Evolutionary conservation across 2,113 vertebrate species (phyloP).

Genomic region (Puma concolor): DNA sequence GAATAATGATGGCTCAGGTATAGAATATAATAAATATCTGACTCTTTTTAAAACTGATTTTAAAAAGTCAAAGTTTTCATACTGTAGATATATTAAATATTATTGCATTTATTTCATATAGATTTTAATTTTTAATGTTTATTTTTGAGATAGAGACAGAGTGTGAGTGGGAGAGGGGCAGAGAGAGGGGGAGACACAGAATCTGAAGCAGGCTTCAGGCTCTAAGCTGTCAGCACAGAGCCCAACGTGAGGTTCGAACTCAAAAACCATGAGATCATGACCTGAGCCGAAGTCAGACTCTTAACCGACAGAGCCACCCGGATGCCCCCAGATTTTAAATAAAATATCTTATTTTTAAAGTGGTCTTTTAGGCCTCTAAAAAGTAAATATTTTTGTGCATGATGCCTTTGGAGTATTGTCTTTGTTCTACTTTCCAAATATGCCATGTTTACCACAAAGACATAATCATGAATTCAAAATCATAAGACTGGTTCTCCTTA

Average conservation of each 20-base stretch:
- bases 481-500: neutral
- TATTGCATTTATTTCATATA: slow-evolving; percentile 44
- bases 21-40: slow-evolving; percentile 66
- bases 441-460: neutral
- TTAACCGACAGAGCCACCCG: too few relatives aligned
- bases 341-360: slow-evolving; percentile 34
- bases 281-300: too few relatives aligned
- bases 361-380: neutral
- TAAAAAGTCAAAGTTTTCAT: slow-evolving; percentile 48
- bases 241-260: too few relatives aligned
- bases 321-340: neutral
- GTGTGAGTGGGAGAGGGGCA: too few relatives aligned
- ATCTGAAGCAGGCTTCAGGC: too few relatives aligned
- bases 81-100: slow-evolving; percentile 41
- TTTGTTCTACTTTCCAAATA: slow-evolving; percentile 52
- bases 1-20: slow-evolving; percentile 22
- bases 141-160: too few relatives aligned
- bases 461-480: neutral
- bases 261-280: too few relatives aligned
- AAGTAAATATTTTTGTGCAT: slow-evolving; percentile 45
- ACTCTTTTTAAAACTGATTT: slow-evolving; percentile 36
- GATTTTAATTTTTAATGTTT: slow-evolving; percentile 6
- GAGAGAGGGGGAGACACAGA: too few relatives aligned
- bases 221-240: too few relatives aligned
- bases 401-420: neutral